Evolutionary conservation across 1,140 invertebrate species (phyloP).

Genomic region (Gryllus bimaculatus): DNA sequence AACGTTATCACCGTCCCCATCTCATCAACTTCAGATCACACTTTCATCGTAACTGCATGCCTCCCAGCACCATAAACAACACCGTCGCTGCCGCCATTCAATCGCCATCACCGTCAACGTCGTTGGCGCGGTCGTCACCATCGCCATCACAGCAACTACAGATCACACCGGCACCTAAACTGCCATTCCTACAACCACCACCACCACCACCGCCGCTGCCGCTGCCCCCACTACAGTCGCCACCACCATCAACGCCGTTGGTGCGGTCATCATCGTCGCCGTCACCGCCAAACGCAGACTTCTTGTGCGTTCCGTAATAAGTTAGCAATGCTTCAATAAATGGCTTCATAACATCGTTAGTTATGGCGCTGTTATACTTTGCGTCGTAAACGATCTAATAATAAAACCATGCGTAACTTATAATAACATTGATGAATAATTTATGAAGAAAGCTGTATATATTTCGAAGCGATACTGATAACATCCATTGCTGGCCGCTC

Average conservation of each 20-base stretch:
- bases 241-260: neutral
- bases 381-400: conserved; percentile 4
- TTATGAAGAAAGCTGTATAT: conserved; percentile 1
- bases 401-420: conserved; percentile 1
- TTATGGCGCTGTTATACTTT: neutral
- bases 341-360: conserved; percentile 4
- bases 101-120: no score
- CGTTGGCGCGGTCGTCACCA: no score
- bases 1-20: no score
- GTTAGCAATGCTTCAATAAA: neutral
- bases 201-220: no score
- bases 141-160: no score
- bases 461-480: conserved; percentile 4
- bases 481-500: neutral
- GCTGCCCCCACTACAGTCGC: neutral
- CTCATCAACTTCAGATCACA: no score
- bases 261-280: no score
- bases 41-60: no score
- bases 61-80: no score
- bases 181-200: no score
- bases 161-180: no score
- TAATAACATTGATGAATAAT: conserved; percentile 6
- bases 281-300: neutral
- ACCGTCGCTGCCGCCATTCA: no score
- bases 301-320: neutral